Percentiles rank a stretch among this genome's conserved stretches.
phyloP scores from a whole-genome alignment of 2,113 vertebrate species.

The Nothocercus julius region DNA sequence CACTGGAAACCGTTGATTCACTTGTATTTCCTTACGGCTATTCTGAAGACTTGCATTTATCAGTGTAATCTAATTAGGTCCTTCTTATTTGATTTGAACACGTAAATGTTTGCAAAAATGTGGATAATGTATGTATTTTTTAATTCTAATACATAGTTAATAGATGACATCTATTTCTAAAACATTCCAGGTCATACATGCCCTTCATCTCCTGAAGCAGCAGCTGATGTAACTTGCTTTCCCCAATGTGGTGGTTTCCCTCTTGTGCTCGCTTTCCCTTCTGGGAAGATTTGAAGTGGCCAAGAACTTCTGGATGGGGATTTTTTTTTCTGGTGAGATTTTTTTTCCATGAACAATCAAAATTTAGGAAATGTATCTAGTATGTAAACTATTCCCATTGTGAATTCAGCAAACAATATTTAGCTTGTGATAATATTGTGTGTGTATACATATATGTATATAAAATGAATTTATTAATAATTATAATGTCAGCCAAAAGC shows the following conservation, averaged over 20 bases:
- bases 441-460: no score
- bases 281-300: not conserved
- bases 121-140: not conserved
- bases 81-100: not conserved
- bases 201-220: not conserved
- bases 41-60: constrained; percentile 46
- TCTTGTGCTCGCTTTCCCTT: not conserved
- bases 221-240: not conserved
- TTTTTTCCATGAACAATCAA: not conserved
- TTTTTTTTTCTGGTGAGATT: not conserved
- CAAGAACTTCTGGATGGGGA: not conserved
- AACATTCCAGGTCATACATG: not conserved
- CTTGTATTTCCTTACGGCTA: constrained; percentile 34
- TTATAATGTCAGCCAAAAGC: not conserved
- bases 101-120: constrained; percentile 12
- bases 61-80: constrained; percentile 2
- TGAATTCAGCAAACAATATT: not conserved
- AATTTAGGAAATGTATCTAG: not conserved
- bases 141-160: not conserved
- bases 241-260: not conserved
- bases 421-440: not conserved
- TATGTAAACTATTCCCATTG: not conserved
- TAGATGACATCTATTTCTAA: not conserved
- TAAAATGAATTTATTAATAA: no score
- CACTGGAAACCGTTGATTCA: not conserved